These are phyloP conservation scores for Callaeas wilsoni DNA, from an alignment of 2,113 vertebrate species.

Conservation along the genomic window DNA sequence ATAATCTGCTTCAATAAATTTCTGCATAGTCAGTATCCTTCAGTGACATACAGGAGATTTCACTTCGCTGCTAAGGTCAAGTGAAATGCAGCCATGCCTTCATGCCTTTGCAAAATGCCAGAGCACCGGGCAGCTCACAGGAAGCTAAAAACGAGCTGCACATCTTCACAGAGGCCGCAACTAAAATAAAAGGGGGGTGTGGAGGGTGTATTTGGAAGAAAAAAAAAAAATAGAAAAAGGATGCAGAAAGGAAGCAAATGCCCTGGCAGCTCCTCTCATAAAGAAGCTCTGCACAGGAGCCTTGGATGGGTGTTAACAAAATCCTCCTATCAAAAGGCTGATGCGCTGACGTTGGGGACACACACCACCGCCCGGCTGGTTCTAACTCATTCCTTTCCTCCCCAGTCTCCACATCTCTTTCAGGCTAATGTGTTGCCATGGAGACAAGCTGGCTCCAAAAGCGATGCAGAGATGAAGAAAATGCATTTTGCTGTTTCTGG, in stretches of 20 bases:
- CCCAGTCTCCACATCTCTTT: conserved; percentile 67
- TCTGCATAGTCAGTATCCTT: conserved; percentile 91
- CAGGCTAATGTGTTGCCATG: conserved; percentile 83
- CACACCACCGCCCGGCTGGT: conserved; percentile 68
- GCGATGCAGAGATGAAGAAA: conserved; percentile 65
- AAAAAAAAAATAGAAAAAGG: not conserved
- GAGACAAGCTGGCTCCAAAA: conserved; percentile 74
- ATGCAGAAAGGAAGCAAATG: conserved; percentile 41
- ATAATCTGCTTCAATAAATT: conserved; percentile 96
- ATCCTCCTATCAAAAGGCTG: conserved; percentile 76
- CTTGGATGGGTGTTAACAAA: conserved; percentile 69
- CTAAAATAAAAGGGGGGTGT: not conserved
- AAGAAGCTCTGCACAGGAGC: conserved; percentile 57
- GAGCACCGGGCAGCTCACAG: not conserved
- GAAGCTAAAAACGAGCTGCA: not conserved
- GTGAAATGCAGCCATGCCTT: conserved; percentile 73
- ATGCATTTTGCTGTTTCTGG: conserved; percentile 46
- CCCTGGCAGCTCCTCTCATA: conserved; percentile 53
- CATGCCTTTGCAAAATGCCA: conserved; percentile 49
- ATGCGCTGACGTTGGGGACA: conserved; percentile 66
- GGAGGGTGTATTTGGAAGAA: not conserved
- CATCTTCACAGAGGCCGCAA: conserved; percentile 59
- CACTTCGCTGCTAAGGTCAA: conserved; percentile 70
- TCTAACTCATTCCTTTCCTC: conserved; percentile 62
- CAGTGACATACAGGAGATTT: conserved; percentile 48